Evolutionary conservation across 1,140 invertebrate genomes (phyloP).

Genomic region (Pseudomyrmex sp.): DNA sequence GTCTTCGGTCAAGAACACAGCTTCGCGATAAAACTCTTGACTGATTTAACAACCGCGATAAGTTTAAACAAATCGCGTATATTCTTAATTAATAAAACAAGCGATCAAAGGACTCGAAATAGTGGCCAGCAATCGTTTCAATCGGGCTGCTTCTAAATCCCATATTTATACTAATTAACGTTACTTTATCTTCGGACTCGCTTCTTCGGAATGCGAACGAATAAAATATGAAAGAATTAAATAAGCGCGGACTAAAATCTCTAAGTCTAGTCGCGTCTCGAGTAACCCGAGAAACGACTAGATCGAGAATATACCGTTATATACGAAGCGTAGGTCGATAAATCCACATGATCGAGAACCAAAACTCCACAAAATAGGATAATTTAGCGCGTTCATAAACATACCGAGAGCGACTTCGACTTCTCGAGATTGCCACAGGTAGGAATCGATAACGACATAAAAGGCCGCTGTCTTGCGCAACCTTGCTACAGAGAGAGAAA

Average conservation of each 20-base stretch:
- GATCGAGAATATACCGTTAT: not conserved
- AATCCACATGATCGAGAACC: slow-evolving; percentile 17
- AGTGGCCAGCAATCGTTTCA: no score
- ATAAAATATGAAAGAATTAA: no score
- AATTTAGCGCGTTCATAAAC: slow-evolving; percentile 48
- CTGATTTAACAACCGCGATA: not conserved
- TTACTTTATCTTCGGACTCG: no score
- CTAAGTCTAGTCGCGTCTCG: no score
- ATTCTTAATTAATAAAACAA: not conserved
- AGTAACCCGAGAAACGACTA: not conserved
- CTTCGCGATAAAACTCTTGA: not conserved
- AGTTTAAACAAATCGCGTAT: not conserved
- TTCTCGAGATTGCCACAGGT: slow-evolving; percentile 36
- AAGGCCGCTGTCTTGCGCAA: slow-evolving; percentile 43
- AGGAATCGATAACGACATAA: slow-evolving; percentile 46
- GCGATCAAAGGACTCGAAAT: not conserved
- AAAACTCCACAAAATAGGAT: slow-evolving; percentile 15
- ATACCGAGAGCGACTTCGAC: slow-evolving; percentile 8
- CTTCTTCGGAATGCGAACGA: no score
- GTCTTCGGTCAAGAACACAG: slow-evolving; percentile 7
- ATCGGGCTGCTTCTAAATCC: not conserved
- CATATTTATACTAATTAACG: not conserved
- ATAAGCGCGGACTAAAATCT: no score
- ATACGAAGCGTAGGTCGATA: slow-evolving; percentile 13
- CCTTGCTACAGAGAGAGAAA: slow-evolving; percentile 6